A percentile compares a stretch with the other conserved stretches of the same genome.
phyloP scores from a whole-genome alignment of 2,113 vertebrate genomes.

The Phyllostomus hastatus region DNA sequence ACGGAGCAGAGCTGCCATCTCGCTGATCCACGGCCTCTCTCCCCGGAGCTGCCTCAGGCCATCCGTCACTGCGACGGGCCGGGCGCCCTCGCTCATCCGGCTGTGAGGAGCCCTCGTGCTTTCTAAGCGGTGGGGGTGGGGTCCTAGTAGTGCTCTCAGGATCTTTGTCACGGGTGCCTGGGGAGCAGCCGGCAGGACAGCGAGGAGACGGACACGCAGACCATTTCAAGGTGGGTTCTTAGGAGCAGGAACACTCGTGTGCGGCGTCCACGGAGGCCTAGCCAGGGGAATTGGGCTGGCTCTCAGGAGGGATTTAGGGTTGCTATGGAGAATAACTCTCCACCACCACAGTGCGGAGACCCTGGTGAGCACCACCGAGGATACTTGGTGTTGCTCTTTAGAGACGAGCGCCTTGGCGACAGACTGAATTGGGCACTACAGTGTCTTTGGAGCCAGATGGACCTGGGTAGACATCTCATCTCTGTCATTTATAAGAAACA shows the following conservation, averaged over 20 bases:
- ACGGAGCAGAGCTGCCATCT: not conserved
- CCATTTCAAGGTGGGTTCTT: not conserved
- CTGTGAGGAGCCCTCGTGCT: not conserved
- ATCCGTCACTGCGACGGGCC: not conserved
- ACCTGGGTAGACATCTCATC: not conserved
- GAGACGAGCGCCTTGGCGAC: not conserved
- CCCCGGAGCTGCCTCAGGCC: not conserved
- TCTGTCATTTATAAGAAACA: not conserved
- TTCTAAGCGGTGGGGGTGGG: not conserved
- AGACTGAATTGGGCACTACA: not conserved
- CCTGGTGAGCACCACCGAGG: not conserved
- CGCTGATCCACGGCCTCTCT: not conserved
- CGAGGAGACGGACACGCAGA: not conserved
- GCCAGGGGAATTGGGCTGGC: not conserved
- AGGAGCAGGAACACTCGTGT: not conserved
- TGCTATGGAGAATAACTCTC: not conserved
- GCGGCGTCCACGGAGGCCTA: not conserved
- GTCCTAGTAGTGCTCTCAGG: not conserved
- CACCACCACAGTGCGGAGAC: not conserved
- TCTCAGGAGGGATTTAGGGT: not conserved
- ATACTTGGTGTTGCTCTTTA: not conserved
- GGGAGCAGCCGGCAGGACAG: not conserved
- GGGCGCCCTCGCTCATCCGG: not conserved
- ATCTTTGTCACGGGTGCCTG: not conserved
- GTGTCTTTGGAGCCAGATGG: not conserved